Conservation (phyloP, 2,888 invertebrate genomes). For the Tetranychus truncatus region DNA sequence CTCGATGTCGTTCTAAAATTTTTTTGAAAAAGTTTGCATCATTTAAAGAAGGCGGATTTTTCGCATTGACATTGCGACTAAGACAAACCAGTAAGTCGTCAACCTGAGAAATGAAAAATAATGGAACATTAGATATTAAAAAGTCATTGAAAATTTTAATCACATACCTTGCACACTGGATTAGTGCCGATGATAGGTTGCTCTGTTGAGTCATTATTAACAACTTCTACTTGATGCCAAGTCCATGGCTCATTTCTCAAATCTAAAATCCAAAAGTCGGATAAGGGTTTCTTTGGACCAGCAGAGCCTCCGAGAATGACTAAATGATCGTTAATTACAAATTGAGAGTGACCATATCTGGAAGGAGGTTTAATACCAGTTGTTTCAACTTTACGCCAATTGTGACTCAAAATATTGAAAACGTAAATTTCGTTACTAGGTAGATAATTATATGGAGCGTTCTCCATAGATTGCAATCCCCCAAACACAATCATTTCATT, state of each 20-base stretch:
- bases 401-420: constrained; percentile 52
- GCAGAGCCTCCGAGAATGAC: constrained; percentile 37
- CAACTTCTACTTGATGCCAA: constrained; percentile 47
- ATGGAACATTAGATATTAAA: not conserved
- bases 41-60: not conserved
- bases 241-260: constrained; percentile 43
- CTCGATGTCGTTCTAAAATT: not conserved
- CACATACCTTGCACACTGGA: constrained; percentile 47
- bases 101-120: not conserved
- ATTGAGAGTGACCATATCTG: constrained; percentile 82
- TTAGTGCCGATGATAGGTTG: constrained; percentile 82
- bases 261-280: constrained; percentile 72
- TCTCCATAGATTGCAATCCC: constrained; percentile 30
- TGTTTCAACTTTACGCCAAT: constrained; percentile 51
- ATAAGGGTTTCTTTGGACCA: constrained; percentile 45
- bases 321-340: constrained; percentile 38
- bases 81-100: not conserved
- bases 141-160: not conserved
- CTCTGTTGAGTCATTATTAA: constrained; percentile 47
- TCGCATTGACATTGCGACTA: not conserved
- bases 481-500: constrained; percentile 37
- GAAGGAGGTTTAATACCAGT: constrained; percentile 43
- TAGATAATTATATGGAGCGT: constrained; percentile 21
- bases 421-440: constrained; percentile 67
- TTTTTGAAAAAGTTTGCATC: not conserved